phyloP scores from a whole-genome alignment of 2,113 vertebrate species.

The Ciconia boyciana region DNA sequence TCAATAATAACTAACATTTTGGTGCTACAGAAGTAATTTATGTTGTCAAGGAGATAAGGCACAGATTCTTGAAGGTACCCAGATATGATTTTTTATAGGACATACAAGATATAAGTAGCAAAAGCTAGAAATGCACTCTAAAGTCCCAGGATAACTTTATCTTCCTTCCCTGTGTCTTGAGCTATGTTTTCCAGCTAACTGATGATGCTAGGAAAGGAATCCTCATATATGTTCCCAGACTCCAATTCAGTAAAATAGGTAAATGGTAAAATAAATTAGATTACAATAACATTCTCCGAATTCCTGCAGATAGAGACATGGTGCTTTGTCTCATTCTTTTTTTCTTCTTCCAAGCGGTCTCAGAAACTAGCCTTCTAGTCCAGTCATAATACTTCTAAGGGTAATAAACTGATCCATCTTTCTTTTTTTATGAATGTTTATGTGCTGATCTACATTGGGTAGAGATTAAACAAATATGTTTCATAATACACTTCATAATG shows the following conservation, averaged over 20 bases:
- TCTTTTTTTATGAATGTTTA: not conserved
- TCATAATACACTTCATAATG: not conserved
- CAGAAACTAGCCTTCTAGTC: not conserved
- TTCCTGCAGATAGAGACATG: not conserved
- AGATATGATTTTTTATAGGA: not conserved
- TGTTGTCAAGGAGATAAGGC: not conserved
- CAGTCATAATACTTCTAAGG: not conserved
- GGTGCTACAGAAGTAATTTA: not conserved
- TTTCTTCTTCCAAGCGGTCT: not conserved
- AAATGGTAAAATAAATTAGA: not conserved
- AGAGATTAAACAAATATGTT: not conserved
- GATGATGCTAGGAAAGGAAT: not conserved
- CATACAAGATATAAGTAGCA: not conserved
- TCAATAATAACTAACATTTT: not conserved
- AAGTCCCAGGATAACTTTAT: not conserved
- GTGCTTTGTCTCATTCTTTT: not conserved
- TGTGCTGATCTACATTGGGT: not conserved
- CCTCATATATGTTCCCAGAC: not conserved
- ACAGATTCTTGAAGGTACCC: not conserved
- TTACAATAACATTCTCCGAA: not conserved
- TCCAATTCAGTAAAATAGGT: not conserved
- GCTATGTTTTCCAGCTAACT: not conserved
- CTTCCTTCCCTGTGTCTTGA: not conserved
- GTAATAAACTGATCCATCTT: not conserved
- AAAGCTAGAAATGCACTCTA: not conserved